Percentiles rank a stretch among this genome's conserved stretches.
Evolutionary conservation across 2,888 invertebrate genomes (phyloP).

Genomic region (Volucella inanis): DNA sequence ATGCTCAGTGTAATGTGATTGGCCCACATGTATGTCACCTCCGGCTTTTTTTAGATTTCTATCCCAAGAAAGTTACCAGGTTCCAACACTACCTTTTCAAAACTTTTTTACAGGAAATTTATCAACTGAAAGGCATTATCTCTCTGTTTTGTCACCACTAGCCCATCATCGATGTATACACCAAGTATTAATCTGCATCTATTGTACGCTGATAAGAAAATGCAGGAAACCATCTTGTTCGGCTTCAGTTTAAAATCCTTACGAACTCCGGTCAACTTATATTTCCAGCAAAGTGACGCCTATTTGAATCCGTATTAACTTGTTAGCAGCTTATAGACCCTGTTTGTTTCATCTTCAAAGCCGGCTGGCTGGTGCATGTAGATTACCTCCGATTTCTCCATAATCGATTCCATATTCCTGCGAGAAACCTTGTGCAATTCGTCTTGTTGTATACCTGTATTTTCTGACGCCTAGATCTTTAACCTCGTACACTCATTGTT

Average conservation of each 20-base stretch:
- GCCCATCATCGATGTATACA: conserved; percentile 6
- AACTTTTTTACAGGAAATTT: conserved; percentile 11
- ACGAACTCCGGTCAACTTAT: conserved; percentile 15
- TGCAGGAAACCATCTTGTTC: conserved; percentile 76
- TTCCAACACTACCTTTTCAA: conserved; percentile 1
- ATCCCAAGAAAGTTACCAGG: no score
- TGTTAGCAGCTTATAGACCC: no score
- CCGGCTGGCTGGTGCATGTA: conserved; percentile 49
- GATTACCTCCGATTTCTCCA: conserved; percentile 77
- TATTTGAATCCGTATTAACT: conserved; percentile 54
- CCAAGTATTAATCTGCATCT: conserved; percentile 51
- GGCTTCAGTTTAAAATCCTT: conserved; percentile 66
- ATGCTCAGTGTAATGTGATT: no score
- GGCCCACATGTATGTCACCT: no score
- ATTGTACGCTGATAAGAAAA: conserved; percentile 59
- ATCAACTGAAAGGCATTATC: conserved; percentile 16
- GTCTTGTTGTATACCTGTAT: no score
- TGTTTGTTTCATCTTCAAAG: no score
- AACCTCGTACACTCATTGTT: no score
- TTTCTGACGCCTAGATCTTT: no score
- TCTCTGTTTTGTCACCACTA: not conserved
- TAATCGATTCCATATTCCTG: conserved; percentile 77
- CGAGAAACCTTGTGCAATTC: conserved; percentile 69
- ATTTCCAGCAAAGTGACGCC: conserved; percentile 74
- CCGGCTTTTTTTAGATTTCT: no score